These are phyloP conservation scores for Rambutsinella grinnellia DNA, from an alignment of 2,888 invertebrate genomes.

Conservation along the genomic window DNA sequence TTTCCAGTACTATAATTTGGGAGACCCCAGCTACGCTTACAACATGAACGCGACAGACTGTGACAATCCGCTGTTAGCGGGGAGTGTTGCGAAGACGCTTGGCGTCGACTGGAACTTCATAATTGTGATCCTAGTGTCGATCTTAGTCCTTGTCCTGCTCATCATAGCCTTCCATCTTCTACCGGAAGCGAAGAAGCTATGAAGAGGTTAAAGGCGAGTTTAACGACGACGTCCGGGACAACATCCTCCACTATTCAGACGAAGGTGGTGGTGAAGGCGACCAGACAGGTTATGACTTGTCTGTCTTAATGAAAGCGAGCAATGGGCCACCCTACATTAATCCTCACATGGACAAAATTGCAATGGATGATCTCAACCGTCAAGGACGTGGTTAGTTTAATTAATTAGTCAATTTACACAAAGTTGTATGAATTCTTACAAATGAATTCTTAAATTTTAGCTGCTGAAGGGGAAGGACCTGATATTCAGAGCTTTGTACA, in stretches of 20 bases:
- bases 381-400: conserved; percentile 64
- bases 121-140: conserved; percentile 89
- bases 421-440: neutral
- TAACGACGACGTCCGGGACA: conserved; percentile 95
- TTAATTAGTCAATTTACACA: neutral
- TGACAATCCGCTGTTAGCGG: conserved; percentile 24
- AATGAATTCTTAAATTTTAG: conserved; percentile 66
- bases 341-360: conserved; percentile 63
- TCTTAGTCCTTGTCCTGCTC: conserved; percentile 85
- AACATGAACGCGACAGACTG: conserved; percentile 82
- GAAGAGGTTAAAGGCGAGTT: conserved; percentile 88
- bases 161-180: conserved; percentile 91
- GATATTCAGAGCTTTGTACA: conserved; percentile 92
- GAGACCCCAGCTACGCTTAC: conserved; percentile 78
- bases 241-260: conserved; percentile 97
- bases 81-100: conserved; percentile 75
- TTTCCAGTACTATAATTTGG: conserved; percentile 87
- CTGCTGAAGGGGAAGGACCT: conserved; percentile 76
- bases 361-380: conserved; percentile 65
- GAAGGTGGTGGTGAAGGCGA: conserved; percentile 99
- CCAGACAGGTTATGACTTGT: conserved; percentile 88
- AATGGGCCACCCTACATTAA: conserved; percentile 66
- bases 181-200: conserved; percentile 80
- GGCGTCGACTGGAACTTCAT: conserved; percentile 89
- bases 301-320: conserved; percentile 74